Conservation (phyloP, 2,888 invertebrate genomes). For the Herminia tarsipennalis region DNA sequence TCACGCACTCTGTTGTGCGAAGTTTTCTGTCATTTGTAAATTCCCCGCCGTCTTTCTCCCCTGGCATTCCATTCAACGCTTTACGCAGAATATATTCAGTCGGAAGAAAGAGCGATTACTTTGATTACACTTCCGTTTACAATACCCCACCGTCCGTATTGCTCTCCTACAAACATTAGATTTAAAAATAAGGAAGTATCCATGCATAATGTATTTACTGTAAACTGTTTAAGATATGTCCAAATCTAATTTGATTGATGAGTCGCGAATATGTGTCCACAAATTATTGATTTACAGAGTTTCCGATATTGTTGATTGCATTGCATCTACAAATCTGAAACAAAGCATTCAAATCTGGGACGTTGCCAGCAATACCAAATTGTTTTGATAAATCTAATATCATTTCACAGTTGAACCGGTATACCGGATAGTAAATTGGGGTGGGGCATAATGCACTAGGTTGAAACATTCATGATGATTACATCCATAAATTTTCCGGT, state of each 20-base stretch:
- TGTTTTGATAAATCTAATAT: conserved; percentile 23
- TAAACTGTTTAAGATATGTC: background rate
- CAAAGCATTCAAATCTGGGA: conserved; percentile 6
- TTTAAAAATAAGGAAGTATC: conserved; percentile 22
- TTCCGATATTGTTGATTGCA: background rate
- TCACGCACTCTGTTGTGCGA: conserved; percentile 39
- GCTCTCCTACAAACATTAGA: conserved; percentile 39
- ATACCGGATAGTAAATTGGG: conserved; percentile 44
- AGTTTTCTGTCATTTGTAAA: conserved; percentile 51
- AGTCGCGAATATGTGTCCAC: too few species aligned
- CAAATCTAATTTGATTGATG: background rate
- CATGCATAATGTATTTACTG: background rate
- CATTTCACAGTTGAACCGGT: conserved; percentile 35
- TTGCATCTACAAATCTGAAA: background rate
- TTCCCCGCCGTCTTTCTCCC: conserved; percentile 39
- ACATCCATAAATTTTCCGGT: conserved; percentile 64
- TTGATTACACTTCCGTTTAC: conserved; percentile 60
- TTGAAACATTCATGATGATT: conserved; percentile 67
- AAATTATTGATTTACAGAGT: background rate
- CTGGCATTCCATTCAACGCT: conserved; percentile 49
- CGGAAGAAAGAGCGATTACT: conserved; percentile 60
- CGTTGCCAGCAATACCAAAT: conserved; percentile 11
- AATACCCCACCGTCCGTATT: conserved; percentile 49
- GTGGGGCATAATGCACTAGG: conserved; percentile 49
- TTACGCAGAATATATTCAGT: conserved; percentile 59